These are phyloP conservation scores for Chorisops tibialis DNA, from an alignment of 2,888 invertebrate genomes.

Conservation along the genomic window DNA sequence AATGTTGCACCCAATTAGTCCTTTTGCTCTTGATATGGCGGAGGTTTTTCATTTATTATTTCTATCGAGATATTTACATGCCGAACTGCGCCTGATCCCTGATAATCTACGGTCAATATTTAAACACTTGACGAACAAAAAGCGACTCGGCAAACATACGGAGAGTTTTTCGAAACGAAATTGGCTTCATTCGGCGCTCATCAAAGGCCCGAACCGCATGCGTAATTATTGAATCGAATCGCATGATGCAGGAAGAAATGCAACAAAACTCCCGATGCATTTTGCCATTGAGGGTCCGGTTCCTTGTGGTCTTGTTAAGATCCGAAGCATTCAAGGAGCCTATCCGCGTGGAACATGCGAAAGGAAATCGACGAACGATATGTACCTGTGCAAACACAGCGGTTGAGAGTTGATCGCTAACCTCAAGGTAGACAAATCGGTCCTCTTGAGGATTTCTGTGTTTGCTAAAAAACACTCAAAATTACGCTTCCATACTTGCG, in stretches of 20 bases:
- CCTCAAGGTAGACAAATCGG: neutral
- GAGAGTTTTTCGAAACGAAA: neutral
- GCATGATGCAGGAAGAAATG: no score
- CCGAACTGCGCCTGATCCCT: slow-evolving; percentile 6
- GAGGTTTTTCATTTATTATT: no score
- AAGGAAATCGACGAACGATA: neutral
- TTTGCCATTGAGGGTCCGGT: no score
- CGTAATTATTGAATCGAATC: no score
- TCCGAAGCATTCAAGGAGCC: no score
- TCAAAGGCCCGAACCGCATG: neutral
- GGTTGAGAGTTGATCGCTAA: neutral
- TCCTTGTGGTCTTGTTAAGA: no score
- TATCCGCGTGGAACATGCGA: neutral
- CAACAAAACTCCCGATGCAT: no score
- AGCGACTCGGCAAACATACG: slow-evolving; percentile 5
- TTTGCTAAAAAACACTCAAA: slow-evolving; percentile 10
- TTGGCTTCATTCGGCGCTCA: neutral
- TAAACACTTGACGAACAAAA: slow-evolving; percentile 17
- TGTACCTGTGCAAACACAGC: slow-evolving; percentile 14
- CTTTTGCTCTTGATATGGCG: slow-evolving; percentile 14
- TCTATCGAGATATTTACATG: slow-evolving; percentile 13
- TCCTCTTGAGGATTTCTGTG: neutral
- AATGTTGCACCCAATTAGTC: slow-evolving; percentile 22
- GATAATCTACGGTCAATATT: slow-evolving; percentile 26
- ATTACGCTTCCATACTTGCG: neutral